phyloP scores from a whole-genome alignment of 2,797 vertebrate species.

The Sebastes baramenuke region DNA sequence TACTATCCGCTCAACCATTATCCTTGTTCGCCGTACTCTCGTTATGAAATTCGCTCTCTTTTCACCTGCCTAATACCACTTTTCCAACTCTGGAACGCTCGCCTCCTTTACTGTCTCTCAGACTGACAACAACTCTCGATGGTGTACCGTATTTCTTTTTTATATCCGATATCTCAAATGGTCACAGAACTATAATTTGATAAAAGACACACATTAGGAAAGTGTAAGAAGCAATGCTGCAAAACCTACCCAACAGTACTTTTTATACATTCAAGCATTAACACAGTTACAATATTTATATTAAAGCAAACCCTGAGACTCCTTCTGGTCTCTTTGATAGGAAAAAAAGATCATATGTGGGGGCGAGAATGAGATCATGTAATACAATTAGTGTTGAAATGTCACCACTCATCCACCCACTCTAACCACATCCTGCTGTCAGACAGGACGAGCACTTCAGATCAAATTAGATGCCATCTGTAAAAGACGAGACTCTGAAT shows the following conservation, averaged over 20 bases:
- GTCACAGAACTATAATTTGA: background rate
- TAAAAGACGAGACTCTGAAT: background rate
- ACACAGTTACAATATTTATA: background rate
- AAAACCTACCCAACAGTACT: background rate
- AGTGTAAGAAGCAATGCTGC: background rate
- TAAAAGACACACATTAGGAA: background rate
- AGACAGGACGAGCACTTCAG: background rate
- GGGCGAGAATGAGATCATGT: background rate
- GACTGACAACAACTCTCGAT: background rate
- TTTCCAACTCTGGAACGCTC: too few species aligned
- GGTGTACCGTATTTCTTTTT: background rate
- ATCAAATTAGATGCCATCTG: background rate
- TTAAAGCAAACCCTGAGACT: background rate
- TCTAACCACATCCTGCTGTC: constrained; percentile 59
- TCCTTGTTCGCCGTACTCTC: background rate
- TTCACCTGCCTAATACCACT: background rate
- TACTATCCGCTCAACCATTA: background rate
- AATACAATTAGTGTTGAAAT: constrained; percentile 17
- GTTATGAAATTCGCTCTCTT: background rate
- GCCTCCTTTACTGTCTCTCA: background rate
- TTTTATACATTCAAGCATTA: background rate
- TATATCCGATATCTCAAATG: background rate
- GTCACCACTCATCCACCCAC: constrained; percentile 18
- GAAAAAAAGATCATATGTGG: background rate
- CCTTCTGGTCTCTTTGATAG: background rate